Percentiles rank a stretch among this genome's conserved stretches.
Conservation (phyloP, 2,888 invertebrate genomes). For the Apoderus coryli region DNA sequence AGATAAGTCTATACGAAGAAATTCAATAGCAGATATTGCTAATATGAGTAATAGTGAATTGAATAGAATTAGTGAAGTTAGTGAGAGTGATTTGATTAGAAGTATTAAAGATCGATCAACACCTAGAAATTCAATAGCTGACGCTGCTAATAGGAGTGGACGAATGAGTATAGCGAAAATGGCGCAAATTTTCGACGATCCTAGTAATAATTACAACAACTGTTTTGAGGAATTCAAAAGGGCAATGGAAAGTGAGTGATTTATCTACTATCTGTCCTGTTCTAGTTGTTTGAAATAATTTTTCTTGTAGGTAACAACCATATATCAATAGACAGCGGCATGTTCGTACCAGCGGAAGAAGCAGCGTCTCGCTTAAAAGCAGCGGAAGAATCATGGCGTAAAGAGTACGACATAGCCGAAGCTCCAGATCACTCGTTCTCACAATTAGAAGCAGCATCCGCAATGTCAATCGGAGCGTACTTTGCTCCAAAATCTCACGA, state of each 20-base stretch:
- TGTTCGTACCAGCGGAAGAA: slow-evolving; percentile 28
- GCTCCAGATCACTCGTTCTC: no score
- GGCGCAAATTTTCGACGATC: no score
- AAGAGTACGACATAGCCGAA: slow-evolving; percentile 10
- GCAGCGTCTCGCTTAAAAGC: slow-evolving; percentile 29
- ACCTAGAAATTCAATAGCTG: no score
- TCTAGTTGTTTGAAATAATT: no score
- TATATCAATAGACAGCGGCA: slow-evolving; percentile 15
- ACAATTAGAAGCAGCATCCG: slow-evolving; percentile 5
- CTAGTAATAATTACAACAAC: neutral
- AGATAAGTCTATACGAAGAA: slow-evolving; percentile 24
- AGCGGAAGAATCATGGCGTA: slow-evolving; percentile 33
- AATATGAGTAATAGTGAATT: no score
- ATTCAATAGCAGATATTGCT: slow-evolving; percentile 15
- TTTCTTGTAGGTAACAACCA: neutral
- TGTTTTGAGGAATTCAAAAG: slow-evolving; percentile 1
- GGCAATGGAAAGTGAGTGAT: no score
- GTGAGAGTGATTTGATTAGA: no score
- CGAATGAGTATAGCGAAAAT: no score
- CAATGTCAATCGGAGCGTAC: slow-evolving; percentile 33
- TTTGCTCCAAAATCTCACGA: slow-evolving; percentile 33
- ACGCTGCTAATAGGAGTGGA: slow-evolving; percentile 8
- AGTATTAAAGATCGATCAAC: no score
- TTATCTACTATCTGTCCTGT: no score
- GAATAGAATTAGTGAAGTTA: no score